Evolutionary conservation across 2,797 vertebrate species (phyloP).

Genomic region (Paedocypris micromegethes): DNA sequence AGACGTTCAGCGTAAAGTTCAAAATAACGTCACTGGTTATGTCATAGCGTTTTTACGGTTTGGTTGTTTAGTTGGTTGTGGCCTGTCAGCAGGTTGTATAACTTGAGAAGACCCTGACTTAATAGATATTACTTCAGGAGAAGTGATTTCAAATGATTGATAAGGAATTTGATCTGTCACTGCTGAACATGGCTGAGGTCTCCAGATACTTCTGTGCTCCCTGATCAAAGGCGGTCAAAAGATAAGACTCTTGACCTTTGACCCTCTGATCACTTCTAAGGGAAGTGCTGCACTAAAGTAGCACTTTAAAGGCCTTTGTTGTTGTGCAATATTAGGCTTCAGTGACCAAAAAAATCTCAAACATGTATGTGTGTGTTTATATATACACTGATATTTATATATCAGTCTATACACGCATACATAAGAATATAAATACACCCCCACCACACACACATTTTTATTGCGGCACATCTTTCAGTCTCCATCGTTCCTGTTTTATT

Average conservation of each 20-base stretch:
- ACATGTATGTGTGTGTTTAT: no score
- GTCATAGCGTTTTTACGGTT: no score
- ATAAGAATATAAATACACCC: no score
- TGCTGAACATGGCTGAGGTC: slow-evolving; percentile 22
- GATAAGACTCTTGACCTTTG: slow-evolving; percentile 46
- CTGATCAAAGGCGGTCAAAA: slow-evolving; percentile 38
- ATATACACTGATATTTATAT: no score
- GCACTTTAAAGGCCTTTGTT: slow-evolving; percentile 28
- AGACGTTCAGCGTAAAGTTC: no score
- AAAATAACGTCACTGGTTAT: no score
- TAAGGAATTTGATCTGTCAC: slow-evolving; percentile 33
- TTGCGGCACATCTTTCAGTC: no score
- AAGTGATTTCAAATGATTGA: slow-evolving; percentile 30
- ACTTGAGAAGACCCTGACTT: not conserved
- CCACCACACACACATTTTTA: no score
- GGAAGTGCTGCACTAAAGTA: slow-evolving; percentile 36
- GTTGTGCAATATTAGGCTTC: slow-evolving; percentile 24
- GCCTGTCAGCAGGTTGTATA: not conserved
- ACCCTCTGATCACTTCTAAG: slow-evolving; percentile 35
- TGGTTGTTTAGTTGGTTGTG: no score
- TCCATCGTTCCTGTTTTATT: no score
- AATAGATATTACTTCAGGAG: slow-evolving; percentile 15
- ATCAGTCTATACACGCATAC: no score
- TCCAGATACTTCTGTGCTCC: slow-evolving; percentile 10
- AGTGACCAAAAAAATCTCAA: not conserved